These are phyloP conservation scores for Oligia latruncula DNA, from an alignment of 2,888 invertebrate genomes.

Conservation along the genomic window DNA sequence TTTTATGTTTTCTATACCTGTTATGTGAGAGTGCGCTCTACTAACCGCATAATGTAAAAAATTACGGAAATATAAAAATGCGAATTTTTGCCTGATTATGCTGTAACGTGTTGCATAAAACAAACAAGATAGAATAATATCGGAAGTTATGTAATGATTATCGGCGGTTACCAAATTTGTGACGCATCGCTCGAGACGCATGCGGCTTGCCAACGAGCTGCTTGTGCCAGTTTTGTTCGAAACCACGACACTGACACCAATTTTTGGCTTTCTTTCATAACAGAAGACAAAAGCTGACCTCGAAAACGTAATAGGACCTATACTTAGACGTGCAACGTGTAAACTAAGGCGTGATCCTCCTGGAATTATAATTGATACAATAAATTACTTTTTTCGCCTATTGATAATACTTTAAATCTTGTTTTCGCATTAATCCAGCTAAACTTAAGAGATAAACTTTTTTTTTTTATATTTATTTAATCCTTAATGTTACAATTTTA, in stretches of 20 bases:
- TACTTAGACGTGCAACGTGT: background rate
- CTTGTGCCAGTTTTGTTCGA: conserved; percentile 79
- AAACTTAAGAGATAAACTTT: background rate
- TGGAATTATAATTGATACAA: conserved; percentile 3
- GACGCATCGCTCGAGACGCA: conserved; percentile 82
- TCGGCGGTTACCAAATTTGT: conserved; percentile 78
- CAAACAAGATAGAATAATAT: conserved; percentile 76
- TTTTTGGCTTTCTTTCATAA: conserved; percentile 83
- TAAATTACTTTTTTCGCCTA: background rate
- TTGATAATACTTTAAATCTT: background rate
- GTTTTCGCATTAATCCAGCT: background rate
- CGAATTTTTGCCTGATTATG: conserved; percentile 61
- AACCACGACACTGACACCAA: conserved; percentile 85
- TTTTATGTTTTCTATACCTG: conserved; percentile 19
- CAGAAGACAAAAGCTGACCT: conserved; percentile 81
- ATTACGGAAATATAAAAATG: conserved; percentile 48
- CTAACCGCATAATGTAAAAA: conserved; percentile 33
- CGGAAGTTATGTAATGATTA: conserved; percentile 82
- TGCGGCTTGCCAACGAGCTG: conserved; percentile 76
- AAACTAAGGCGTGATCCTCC: conserved; percentile 1
- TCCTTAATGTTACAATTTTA: no score
- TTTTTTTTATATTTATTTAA: no score
- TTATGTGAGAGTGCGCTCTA: conserved; percentile 26
- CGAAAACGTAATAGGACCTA: conserved; percentile 60
- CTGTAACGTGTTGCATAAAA: conserved; percentile 77